Percentiles rank a stretch among this genome's conserved stretches.
phyloP scores from a whole-genome alignment of 1,140 invertebrate genomes.

The Drosophila malerkotliana region DNA sequence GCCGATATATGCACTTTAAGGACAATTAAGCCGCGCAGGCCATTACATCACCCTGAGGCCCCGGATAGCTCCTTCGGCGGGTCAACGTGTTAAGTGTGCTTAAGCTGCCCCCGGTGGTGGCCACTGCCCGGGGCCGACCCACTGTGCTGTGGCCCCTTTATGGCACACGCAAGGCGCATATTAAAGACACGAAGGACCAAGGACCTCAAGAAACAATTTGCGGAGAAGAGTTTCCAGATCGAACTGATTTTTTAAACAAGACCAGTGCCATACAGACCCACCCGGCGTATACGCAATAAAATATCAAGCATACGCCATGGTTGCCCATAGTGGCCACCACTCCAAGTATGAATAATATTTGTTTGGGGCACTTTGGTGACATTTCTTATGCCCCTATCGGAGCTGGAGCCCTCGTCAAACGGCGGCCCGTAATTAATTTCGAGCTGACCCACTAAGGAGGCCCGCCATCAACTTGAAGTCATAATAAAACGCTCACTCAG shows the following conservation, averaged over 20 bases:
- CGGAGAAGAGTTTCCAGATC: conserved; percentile 4
- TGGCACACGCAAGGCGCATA: conserved; percentile 67
- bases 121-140: conserved; percentile 6
- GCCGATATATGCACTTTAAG: conserved; percentile 21
- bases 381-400: neutral
- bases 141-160: conserved; percentile 20
- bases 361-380: neutral
- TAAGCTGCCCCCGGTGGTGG: conserved; percentile 46
- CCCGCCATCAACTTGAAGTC: conserved; percentile 57
- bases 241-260: neutral
- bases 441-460: conserved; percentile 74
- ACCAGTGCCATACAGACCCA: neutral
- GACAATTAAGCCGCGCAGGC: conserved; percentile 21
- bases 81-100: conserved; percentile 73
- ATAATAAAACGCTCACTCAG: conserved; percentile 69
- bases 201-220: conserved; percentile 31
- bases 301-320: too few relatives aligned
- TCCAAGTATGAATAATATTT: neutral
- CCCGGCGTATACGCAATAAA: conserved; percentile 2
- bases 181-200: conserved; percentile 54
- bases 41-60: neutral
- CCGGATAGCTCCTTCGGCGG: conserved; percentile 20
- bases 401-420: conserved; percentile 1
- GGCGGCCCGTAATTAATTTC: conserved; percentile 71
- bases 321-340: too few relatives aligned